Evolutionary conservation across 92 coral and sea anemone species (phyloP).

Genomic region (Montipora capitata): DNA sequence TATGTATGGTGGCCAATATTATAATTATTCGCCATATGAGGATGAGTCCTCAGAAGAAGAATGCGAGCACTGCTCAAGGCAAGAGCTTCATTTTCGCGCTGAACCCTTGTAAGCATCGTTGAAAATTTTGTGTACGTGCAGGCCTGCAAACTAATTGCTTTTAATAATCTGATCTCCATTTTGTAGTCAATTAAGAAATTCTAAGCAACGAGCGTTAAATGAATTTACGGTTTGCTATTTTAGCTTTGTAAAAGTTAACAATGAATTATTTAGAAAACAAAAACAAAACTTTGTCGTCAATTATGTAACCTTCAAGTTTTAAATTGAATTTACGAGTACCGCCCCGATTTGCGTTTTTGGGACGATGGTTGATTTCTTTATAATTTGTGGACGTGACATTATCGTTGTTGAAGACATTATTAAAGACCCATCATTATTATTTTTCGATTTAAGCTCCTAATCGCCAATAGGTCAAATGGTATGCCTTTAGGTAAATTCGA

Average conservation of each 20-base stretch:
- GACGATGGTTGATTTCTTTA: conserved; percentile 1
- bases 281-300: not conserved
- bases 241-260: not conserved
- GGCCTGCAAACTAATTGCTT: conserved; percentile 3
- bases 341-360: not conserved
- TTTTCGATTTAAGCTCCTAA: conserved; percentile 6
- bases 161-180: not conserved
- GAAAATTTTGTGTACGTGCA: not conserved
- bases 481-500: not conserved
- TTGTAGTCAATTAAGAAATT: conserved; percentile 19
- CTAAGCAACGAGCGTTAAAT: not conserved
- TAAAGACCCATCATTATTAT: conserved; percentile 39
- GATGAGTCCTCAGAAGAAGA: conserved; percentile 77
- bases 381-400: conserved; percentile 25
- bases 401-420: conserved; percentile 12
- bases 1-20: conserved; percentile 88
- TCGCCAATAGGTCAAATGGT: not conserved
- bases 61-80: conserved; percentile 75
- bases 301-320: no score
- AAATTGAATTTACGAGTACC: not conserved
- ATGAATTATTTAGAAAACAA: conserved; percentile 2
- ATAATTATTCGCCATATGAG: conserved; percentile 83
- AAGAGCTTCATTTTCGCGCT: conserved; percentile 74
- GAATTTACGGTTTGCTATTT: conserved; percentile 5
- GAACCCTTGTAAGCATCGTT: conserved; percentile 43